These are phyloP conservation scores for Corythaixoides concolor DNA, from an alignment of 2,113 vertebrate species.

Conservation along the genomic window DNA sequence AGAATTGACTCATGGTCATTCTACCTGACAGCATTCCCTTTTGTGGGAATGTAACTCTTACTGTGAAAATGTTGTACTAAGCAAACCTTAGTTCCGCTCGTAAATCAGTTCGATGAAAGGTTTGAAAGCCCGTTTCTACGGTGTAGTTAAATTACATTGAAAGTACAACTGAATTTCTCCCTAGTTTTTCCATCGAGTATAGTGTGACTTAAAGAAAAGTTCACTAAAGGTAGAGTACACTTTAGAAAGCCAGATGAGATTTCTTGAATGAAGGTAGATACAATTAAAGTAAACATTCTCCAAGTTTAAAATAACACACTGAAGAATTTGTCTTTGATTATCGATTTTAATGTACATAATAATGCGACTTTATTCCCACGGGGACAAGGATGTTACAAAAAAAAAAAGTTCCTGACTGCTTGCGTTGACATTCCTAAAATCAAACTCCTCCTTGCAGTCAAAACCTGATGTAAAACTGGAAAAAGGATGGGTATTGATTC, in stretches of 20 bases:
- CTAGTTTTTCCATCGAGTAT: slow-evolving; percentile 47
- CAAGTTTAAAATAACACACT: slow-evolving; percentile 20
- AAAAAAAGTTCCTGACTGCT: background rate
- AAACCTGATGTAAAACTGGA: background rate
- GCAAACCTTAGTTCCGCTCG: slow-evolving; percentile 42
- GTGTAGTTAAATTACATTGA: slow-evolving; percentile 46
- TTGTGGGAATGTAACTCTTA: slow-evolving; percentile 37
- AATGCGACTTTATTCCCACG: background rate
- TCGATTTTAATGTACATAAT: slow-evolving; percentile 28
- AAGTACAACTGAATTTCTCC: slow-evolving; percentile 51
- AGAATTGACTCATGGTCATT: slow-evolving; percentile 58
- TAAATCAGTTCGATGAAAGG: slow-evolving; percentile 51
- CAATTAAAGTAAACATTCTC: slow-evolving; percentile 16
- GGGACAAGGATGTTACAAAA: background rate
- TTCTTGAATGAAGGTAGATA: background rate
- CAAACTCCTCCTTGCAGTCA: background rate
- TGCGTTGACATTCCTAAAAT: background rate
- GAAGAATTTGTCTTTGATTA: slow-evolving; percentile 28
- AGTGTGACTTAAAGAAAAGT: slow-evolving; percentile 22
- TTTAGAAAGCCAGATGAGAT: background rate
- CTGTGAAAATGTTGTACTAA: slow-evolving; percentile 50
- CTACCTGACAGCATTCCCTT: slow-evolving; percentile 59
- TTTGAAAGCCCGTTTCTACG: slow-evolving; percentile 52
- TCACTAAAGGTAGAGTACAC: background rate
- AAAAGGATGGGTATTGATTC: background rate